A percentile compares a stretch with the other conserved stretches of the same genome.
Evolutionary conservation across 53 echinoderm and acorn worm species (phyloP).

Genomic region (Apostichopus leukothele): DNA sequence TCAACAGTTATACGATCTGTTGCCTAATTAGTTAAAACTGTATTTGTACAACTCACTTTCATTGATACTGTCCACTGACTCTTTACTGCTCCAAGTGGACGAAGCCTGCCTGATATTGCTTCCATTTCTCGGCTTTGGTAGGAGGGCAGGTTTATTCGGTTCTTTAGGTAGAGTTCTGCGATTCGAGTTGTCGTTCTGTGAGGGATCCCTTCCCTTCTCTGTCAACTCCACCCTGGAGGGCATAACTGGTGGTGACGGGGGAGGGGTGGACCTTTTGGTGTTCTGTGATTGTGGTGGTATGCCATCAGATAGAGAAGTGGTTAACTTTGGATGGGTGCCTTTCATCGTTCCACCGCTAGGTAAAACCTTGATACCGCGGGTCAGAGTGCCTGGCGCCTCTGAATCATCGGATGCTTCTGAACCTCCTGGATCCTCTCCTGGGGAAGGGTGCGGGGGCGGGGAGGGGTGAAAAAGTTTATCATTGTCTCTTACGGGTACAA

Average conservation of each 20-base stretch:
- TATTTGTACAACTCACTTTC: neutral
- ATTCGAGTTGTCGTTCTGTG: neutral
- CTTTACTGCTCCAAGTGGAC: neutral
- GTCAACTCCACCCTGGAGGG: neutral
- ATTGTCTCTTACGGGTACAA: neutral
- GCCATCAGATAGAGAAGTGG: neutral
- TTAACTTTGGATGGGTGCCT: neutral
- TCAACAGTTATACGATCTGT: no score
- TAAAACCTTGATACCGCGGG: neutral
- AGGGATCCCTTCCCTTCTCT: neutral
- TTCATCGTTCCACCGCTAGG: slow-evolving; percentile 22
- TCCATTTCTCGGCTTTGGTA: neutral
- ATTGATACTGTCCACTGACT: neutral
- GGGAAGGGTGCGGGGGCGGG: neutral
- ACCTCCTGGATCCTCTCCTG: neutral
- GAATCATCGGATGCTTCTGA: neutral
- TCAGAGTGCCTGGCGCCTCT: neutral
- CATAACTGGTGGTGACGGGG: neutral
- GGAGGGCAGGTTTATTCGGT: slow-evolving; percentile 2
- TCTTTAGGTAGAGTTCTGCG: neutral
- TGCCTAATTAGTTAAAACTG: no score
- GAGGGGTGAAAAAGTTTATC: neutral
- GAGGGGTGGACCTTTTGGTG: neutral
- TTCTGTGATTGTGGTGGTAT: neutral
- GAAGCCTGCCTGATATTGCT: neutral